A percentile compares a stretch with the other conserved stretches of the same genome.
These are phyloP conservation scores for Andrena dorsata DNA, from an alignment of 2,888 invertebrate species.

Conservation along the genomic window DNA sequence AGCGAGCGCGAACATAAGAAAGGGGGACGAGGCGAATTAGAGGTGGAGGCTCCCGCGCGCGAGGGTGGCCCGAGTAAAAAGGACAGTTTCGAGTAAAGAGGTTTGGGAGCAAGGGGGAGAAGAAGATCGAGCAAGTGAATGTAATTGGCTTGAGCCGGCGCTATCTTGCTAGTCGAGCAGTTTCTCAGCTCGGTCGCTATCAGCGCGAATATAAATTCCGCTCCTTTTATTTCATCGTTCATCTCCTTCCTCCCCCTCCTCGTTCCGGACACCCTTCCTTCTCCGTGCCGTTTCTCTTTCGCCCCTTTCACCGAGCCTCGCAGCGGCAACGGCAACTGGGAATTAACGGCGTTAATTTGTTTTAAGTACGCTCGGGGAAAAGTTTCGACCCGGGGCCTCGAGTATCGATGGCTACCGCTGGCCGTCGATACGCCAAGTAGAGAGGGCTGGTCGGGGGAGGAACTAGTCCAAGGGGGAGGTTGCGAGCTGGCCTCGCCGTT, in stretches of 20 bases:
- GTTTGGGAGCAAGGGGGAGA: conserved; percentile 45
- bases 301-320: conserved; percentile 27
- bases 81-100: conserved; percentile 35
- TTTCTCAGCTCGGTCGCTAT: conserved; percentile 82
- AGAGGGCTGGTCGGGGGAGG: neutral
- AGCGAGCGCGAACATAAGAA: conserved; percentile 18
- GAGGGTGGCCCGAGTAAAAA: conserved; percentile 67
- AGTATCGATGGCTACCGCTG: conserved; percentile 69
- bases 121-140: conserved; percentile 81
- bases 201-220: conserved; percentile 82
- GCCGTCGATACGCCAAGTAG: conserved; percentile 62
- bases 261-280: conserved; percentile 19
- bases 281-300: conserved; percentile 28
- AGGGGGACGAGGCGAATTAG: conserved; percentile 34
- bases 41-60: conserved; percentile 23
- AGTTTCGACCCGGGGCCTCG: conserved; percentile 61
- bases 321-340: conserved; percentile 49
- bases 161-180: conserved; percentile 83
- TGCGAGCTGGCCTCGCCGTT: conserved; percentile 29
- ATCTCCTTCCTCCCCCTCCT: conserved; percentile 46
- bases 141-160: conserved; percentile 82
- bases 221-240: conserved; percentile 77
- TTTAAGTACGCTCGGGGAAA: conserved; percentile 73
- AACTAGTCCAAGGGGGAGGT: neutral
- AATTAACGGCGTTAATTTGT: conserved; percentile 81